These are phyloP conservation scores for Rhinolophus ferrumequinum DNA, from an alignment of 2,113 vertebrate genomes.

Conservation along the genomic window DNA sequence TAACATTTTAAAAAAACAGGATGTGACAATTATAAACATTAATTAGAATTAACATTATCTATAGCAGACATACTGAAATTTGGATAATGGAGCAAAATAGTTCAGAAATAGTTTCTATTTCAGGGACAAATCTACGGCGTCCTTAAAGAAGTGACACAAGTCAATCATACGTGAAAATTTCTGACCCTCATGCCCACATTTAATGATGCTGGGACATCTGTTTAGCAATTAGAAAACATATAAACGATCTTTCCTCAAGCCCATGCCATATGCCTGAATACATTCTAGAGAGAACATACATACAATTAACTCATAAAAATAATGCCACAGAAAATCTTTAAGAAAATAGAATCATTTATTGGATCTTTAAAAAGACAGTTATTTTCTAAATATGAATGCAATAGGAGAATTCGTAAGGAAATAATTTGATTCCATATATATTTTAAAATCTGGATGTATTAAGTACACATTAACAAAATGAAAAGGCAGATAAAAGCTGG, in stretches of 20 bases:
- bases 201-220: background rate
- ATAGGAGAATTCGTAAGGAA: background rate
- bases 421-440: background rate
- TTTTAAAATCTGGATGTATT: background rate
- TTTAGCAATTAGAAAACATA: background rate
- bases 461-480: background rate
- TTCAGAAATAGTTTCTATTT: background rate
- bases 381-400: background rate
- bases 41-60: background rate
- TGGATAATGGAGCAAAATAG: background rate
- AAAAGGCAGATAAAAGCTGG: background rate
- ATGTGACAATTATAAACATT: background rate
- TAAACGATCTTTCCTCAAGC: background rate
- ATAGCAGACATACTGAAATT: background rate
- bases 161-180: background rate
- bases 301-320: background rate
- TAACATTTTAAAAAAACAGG: background rate
- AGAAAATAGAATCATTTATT: background rate
- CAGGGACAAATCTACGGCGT: background rate
- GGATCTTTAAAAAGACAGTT: background rate
- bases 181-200: background rate
- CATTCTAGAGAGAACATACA: background rate
- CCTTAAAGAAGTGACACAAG: background rate
- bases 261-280: background rate
- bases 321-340: background rate